Base-by-base conservation (phyloP, 1,140 invertebrate genomes). In the Hylaeus volcanicus region DNA sequence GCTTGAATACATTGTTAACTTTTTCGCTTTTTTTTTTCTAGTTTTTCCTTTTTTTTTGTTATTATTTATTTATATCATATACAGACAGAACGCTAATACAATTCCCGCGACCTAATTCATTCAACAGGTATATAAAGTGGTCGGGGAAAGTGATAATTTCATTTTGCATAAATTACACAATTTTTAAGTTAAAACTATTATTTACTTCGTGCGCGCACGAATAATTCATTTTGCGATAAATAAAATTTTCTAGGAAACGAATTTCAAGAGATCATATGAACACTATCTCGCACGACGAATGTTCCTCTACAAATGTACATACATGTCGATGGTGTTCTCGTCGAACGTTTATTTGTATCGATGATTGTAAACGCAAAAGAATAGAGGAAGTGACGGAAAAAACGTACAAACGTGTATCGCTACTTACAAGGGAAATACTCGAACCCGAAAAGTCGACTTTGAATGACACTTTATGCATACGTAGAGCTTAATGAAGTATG, bases 1-100 rank as follows among this genome's bases (percentile, higher is more conserved):
- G 83, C n/a, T 78, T 37, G 71, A 76, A 66, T 85, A 79, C 75
- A 84, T 79, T 53, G n/a, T 72, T 64, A 61, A 82, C 14, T 48
- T 43, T 72, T 41, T 45, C 48, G 51, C 8, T 71, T 41, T 48
- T 37, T 12, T 56, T 55, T 37, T 74, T 69, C 51, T 9, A 11
- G 8, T 51, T 11, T 11, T 12, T 71, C 26, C 41, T 37, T 12
- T 56, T 58, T 43, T 74, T 69, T 68, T 11, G 15, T 37, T 12
- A 51, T 55, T 43, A 70, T 69, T 68, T 11, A 39, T 83, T 74
- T 77, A 55, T 80, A 79, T 69, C 72, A 80, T 79, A 58, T 79
- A 79, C 77, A 79, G 77, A 74, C 66, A 74, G 37, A 75, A 80
- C 56, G 56, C 56, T 80, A 74, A 80, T 75, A 75, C 73, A 80